Percentiles rank a stretch among this genome's conserved stretches.
Conservation (phyloP, 64 coral and sea anemone species). For the Platygyra sinensis region DNA sequence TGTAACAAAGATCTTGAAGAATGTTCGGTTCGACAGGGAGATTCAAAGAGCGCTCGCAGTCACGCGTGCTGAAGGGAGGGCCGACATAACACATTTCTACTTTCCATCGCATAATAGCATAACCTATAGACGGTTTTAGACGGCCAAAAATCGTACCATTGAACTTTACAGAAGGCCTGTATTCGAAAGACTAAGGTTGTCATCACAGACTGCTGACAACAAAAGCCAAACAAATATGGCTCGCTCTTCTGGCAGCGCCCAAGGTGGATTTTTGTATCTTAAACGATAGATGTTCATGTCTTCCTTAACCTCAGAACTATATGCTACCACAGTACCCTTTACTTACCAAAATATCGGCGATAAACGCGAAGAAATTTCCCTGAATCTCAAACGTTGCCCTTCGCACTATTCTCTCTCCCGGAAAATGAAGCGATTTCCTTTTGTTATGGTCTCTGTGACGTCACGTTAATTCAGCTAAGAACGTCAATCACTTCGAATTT, state of each 20-base stretch:
- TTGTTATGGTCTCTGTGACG: conserved; percentile 59
- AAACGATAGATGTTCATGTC: background rate
- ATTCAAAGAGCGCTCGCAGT: conserved; percentile 8
- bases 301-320: background rate
- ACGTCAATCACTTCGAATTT: conserved; percentile 38
- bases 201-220: conserved; percentile 48
- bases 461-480: conserved; percentile 9
- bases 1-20: conserved; percentile 24
- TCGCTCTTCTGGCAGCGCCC: conserved; percentile 47
- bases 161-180: background rate
- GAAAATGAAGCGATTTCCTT: conserved; percentile 54
- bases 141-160: background rate
- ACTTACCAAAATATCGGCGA: conserved; percentile 28
- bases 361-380: conserved; percentile 4
- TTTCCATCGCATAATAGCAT: background rate
- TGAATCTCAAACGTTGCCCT: background rate
- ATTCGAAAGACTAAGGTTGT: conserved; percentile 9
- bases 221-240: conserved; percentile 60
- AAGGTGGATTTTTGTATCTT: conserved; percentile 14
- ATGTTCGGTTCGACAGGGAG: conserved; percentile 11
- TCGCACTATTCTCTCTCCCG: conserved; percentile 39
- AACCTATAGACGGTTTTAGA: background rate
- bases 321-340: background rate
- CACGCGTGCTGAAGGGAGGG: conserved; percentile 31
- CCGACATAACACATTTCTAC: conserved; percentile 24